Base-by-base conservation (phyloP, 2,888 invertebrate genomes). In the Hyppa rectilinea region DNA sequence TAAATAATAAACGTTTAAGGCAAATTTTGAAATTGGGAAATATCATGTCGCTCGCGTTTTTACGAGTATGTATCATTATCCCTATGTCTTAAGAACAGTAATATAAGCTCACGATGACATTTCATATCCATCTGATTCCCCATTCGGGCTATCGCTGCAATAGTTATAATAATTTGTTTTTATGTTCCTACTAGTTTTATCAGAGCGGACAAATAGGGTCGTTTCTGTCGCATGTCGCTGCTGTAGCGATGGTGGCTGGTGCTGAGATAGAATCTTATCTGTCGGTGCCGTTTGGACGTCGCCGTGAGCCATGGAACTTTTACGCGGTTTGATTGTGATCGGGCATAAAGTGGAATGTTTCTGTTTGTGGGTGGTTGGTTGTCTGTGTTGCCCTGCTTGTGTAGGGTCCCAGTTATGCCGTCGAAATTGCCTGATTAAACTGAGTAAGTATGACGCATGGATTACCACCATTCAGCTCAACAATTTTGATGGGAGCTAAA, bases 261-360 rank as follows among this genome's bases (percentile, higher is more conserved):
- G 56, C 10, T 43, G 23, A 26, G 72, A 81, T 77, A 49, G 29
- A 20, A 71, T 66, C 66, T 66, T 61, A 63, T 77, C 66, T 67
- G 78, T 38, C 49, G 52, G 50, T 43, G 60, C 47, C 59, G 50
- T 77, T 71, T 53, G 52, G 72, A 61, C 38, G 55, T 26, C 63
- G 81, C 81, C 81, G 72, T 56, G 72, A 71, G 78, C 49, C 72
- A 78, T 81, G 66, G 26, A 17, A 29, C 56, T 31, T 61, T 75
- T 49, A 17, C 40, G 56, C 53, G 20, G 38, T 23, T 64, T 29
- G 71, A 78, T 78, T 59, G 34, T 40, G 20, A 81, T 76, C 81
- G 49, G 23, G 12, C 45, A 49, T 64, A 60, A 50, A 65, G 45
- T 59, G 75, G 62, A 59, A 61, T 70, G 61, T 56, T 34, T 26